phyloP scores from a whole-genome alignment of 2,797 vertebrate species.

The Melanotaenia nigrans region DNA sequence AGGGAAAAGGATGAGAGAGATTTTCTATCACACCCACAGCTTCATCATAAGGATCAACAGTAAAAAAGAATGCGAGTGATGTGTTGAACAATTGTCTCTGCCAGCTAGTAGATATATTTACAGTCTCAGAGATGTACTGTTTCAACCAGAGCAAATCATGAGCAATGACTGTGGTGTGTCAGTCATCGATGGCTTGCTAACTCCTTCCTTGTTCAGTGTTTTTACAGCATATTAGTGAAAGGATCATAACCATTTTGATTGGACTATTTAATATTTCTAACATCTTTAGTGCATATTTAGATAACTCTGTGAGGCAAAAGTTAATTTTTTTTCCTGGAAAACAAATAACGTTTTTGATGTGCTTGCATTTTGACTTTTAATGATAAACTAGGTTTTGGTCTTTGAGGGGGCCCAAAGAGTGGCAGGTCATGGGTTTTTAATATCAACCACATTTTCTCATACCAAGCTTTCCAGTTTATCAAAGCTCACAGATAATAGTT shows the following conservation, averaged over 20 bases:
- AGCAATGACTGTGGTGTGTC: constrained; percentile 56
- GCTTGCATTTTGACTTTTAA: constrained; percentile 9
- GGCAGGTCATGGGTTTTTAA: not conserved
- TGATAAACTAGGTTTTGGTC: not conserved
- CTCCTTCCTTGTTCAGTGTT: constrained; percentile 32
- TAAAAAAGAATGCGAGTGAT: constrained; percentile 54
- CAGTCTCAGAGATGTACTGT: constrained; percentile 40
- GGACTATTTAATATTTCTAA: constrained; percentile 33
- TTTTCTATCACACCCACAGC: constrained; percentile 68
- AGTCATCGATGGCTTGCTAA: constrained; percentile 35
- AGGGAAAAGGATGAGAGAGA: constrained; percentile 69
- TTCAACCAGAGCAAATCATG: constrained; percentile 50
- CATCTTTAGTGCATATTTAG: constrained; percentile 28
- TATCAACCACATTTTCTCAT: not conserved
- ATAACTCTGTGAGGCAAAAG: constrained; percentile 37
- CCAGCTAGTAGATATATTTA: constrained; percentile 55
- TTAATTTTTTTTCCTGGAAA: constrained; percentile 1
- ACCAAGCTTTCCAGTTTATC: no score
- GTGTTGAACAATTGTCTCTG: constrained; percentile 55
- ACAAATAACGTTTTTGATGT: constrained; percentile 7
- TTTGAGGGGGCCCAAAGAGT: constrained; percentile 2
- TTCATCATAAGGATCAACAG: constrained; percentile 73
- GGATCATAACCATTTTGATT: constrained; percentile 45
- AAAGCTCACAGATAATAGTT: not conserved
- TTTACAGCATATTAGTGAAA: constrained; percentile 29